Evolutionary conservation across 1,140 invertebrate genomes (phyloP), one percentile per base, ranked within the genome.

Genomic region (Antheraea pernyi): DNA sequence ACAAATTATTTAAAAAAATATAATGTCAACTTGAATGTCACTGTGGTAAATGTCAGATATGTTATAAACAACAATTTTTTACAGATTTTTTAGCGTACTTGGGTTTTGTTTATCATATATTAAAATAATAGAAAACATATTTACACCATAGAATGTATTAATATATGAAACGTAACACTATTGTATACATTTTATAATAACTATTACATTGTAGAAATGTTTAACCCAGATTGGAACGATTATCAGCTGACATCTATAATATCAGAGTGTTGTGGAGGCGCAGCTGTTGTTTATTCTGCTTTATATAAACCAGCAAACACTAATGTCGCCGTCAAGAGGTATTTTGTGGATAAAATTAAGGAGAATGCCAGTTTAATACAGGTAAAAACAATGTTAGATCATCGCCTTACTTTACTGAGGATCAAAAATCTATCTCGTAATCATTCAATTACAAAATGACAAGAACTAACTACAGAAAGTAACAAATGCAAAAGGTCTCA

Each of bases 251-350:
- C 94, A 85, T 94, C 94, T 59, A 94, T 94, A 70, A 85, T 95
- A 80, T 94, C 95, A 65, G 94, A 95, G 76, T 96, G 95, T 81
- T 95, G 94, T 81, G 94, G 95, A 83, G 95, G 95, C 62, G 93
- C 93, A 53, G 95, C 92, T 22, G 88, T 94, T n/a, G 95, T 96
- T 59, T 95, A 95, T 79, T 93, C 96, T 61, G 96, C 95, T 13
- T 92, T 94, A 74, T 95, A 96, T 83, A 92, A 94, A 69, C 94
- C 95, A n/a, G 94, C 94, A 66, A 94, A 94, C 68, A 93, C 94
- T 74, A 93, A 95, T 86, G 94, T 97, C 62, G 95, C 96, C 30
- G 91, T 97, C 18, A 97, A 97, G 84, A 95, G 95, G 78, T 96
- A 96, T 84, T 94, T 96, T 79, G 91, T 97, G 79, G 97, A 97